A percentile compares a stretch with the other conserved stretches of the same genome.
Evolutionary conservation across 2,888 invertebrate genomes (phyloP).

Genomic region (Trisateles emortualis): DNA sequence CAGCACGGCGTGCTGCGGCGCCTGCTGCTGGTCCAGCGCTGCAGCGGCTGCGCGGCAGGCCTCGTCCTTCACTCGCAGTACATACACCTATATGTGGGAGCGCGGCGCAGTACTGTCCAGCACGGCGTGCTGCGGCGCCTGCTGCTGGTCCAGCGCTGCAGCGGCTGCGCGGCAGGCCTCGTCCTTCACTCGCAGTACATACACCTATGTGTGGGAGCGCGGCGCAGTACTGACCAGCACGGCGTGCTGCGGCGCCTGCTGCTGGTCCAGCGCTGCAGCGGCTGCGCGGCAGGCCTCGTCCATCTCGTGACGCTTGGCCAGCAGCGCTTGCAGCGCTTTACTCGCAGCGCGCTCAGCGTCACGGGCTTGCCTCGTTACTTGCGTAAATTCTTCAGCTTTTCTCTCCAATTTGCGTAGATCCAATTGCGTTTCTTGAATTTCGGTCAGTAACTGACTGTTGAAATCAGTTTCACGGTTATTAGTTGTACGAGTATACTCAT

Average conservation of each 20-base stretch:
- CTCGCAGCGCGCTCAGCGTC: conserved; percentile 69
- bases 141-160: too few relatives aligned
- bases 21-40: too few relatives aligned
- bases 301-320: conserved; percentile 60
- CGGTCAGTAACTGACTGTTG: conserved; percentile 63
- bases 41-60: too few relatives aligned
- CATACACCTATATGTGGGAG: too few relatives aligned
- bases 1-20: too few relatives aligned
- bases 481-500: background rate
- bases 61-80: too few relatives aligned
- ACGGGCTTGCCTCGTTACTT: conserved; percentile 65
- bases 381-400: conserved; percentile 64
- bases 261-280: conserved; percentile 60
- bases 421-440: conserved; percentile 69
- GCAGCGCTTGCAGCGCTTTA: conserved; percentile 61
- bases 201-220: background rate
- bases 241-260: conserved; percentile 65
- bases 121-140: too few relatives aligned
- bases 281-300: conserved; percentile 65
- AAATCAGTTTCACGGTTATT: background rate
- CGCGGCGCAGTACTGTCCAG: too few relatives aligned
- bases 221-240: conserved; percentile 57
- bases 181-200: too few relatives aligned
- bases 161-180: too few relatives aligned
- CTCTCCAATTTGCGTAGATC: conserved; percentile 58